Percentiles rank a stretch among this genome's conserved stretches.
These are phyloP conservation scores for Lutjanus erythropterus DNA, from an alignment of 2,113 vertebrate species.

Conservation along the genomic window DNA sequence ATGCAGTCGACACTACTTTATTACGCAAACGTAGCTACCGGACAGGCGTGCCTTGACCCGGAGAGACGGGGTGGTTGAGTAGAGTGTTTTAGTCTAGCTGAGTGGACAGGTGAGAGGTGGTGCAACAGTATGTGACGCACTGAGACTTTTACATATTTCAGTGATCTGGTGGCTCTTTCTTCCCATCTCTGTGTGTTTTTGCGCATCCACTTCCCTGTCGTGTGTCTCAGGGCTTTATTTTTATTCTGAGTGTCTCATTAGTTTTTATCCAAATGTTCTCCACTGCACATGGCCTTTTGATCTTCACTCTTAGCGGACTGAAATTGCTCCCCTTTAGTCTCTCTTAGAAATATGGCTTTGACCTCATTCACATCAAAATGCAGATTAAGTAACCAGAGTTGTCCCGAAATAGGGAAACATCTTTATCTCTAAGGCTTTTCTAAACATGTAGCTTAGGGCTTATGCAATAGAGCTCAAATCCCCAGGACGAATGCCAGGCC, in stretches of 20 bases:
- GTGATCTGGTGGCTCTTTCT: not conserved
- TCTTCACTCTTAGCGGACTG: conserved; percentile 14
- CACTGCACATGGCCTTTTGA: conserved; percentile 34
- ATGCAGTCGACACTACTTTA: not conserved
- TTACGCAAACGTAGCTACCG: not conserved
- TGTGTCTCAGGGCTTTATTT: conserved; percentile 17
- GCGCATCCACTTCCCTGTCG: not conserved
- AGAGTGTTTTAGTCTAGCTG: conserved; percentile 1
- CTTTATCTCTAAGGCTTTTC: conserved; percentile 34
- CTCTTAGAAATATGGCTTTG: conserved; percentile 41
- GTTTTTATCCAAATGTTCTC: conserved; percentile 24
- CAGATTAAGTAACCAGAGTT: conserved; percentile 33
- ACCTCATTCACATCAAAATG: conserved; percentile 45
- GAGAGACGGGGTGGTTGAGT: not conserved
- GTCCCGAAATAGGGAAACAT: conserved; percentile 36
- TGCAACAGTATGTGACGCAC: too few species aligned
- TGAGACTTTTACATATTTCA: not conserved
- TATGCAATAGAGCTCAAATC: conserved; percentile 40
- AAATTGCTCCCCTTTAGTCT: conserved; percentile 24
- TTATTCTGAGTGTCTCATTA: conserved; percentile 8
- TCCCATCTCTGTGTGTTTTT: not conserved
- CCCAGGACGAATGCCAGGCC: conserved; percentile 24
- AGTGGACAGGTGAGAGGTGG: not conserved
- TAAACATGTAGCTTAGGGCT: conserved; percentile 31
- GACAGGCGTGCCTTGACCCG: not conserved